Evolutionary conservation across 2,797 vertebrate species (phyloP).

Genomic region (Phoeniculus purpureus): DNA sequence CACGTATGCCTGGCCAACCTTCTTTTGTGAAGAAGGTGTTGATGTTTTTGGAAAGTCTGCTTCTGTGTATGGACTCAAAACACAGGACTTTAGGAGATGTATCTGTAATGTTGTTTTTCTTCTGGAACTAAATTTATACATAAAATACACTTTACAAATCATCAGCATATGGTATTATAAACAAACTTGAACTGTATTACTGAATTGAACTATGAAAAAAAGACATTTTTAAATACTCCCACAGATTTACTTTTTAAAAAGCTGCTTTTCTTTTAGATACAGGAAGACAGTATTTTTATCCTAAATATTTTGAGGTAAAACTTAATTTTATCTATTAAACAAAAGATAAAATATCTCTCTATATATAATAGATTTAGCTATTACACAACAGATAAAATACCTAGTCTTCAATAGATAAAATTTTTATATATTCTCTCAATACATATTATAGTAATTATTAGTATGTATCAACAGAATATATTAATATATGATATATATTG

Average conservation of each 20-base stretch:
- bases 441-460: too few species aligned
- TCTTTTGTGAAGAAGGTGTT: background rate
- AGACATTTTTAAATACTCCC: background rate
- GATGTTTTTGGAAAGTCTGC: constrained; percentile 6
- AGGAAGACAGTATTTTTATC: too few species aligned
- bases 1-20: background rate
- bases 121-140: background rate
- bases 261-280: background rate
- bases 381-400: too few species aligned
- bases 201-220: background rate
- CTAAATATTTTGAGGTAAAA: background rate
- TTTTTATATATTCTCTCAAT: too few species aligned
- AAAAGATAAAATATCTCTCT: too few species aligned
- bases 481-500: too few species aligned
- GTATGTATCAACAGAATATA: too few species aligned
- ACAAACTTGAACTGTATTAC: background rate
- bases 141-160: background rate
- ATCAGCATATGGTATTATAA: background rate
- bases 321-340: too few species aligned
- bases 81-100: background rate
- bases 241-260: constrained; percentile 11
- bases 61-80: background rate
- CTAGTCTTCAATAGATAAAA: too few species aligned
- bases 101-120: background rate
- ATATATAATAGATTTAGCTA: too few species aligned